Conservation (phyloP, 2,113 vertebrate genomes). For the Brachyistius frenatus region DNA sequence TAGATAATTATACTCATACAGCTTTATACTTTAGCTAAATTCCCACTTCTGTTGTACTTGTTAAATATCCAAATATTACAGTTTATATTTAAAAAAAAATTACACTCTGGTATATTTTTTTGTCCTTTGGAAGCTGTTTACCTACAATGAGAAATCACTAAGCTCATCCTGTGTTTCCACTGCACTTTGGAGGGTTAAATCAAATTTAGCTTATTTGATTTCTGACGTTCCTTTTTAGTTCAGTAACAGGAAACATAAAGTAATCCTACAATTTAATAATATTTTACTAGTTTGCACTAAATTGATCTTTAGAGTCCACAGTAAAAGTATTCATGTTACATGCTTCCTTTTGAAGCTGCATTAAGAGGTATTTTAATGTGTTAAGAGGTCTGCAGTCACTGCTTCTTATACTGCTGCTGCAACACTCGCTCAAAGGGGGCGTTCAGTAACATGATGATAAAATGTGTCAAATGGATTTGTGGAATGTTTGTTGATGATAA, state of each 20-base stretch:
- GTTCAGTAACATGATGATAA: background rate
- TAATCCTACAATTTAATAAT: background rate
- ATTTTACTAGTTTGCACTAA: background rate
- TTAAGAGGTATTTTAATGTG: slow-evolving; percentile 9
- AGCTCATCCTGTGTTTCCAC: background rate
- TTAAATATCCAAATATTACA: slow-evolving; percentile 5
- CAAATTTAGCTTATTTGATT: too few relatives aligned
- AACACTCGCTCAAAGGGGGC: background rate
- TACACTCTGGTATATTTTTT: background rate
- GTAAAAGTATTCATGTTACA: background rate
- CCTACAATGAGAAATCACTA: background rate
- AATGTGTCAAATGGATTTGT: background rate
- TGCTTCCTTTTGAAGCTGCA: slow-evolving; percentile 1
- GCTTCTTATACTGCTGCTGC: slow-evolving; percentile 8
- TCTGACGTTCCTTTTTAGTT: too few relatives aligned
- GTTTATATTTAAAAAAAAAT: too few relatives aligned
- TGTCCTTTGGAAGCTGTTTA: background rate
- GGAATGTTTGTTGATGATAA: too few relatives aligned
- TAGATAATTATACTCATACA: too few relatives aligned
- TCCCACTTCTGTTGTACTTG: background rate
- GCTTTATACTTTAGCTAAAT: background rate
- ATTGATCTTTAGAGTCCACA: background rate
- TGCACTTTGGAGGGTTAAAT: background rate
- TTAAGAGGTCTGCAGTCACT: slow-evolving; percentile 11
- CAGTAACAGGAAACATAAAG: too few relatives aligned